Conservation (phyloP, 2,797 vertebrate genomes). For the Alca torda region DNA sequence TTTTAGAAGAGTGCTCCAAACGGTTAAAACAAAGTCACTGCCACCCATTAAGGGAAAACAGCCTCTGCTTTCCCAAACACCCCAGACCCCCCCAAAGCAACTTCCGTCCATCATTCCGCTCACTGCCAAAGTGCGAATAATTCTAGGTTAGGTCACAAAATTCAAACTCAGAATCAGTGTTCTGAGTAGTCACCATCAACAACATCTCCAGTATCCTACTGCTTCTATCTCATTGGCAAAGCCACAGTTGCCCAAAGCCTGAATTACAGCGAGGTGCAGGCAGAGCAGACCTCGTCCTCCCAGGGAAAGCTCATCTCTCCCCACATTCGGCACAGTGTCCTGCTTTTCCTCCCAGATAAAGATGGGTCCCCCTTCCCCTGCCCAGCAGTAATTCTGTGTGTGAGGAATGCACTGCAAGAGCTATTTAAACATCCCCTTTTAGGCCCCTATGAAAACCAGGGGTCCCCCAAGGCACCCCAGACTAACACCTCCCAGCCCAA, state of each 20-base stretch:
- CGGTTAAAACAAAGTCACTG: neutral
- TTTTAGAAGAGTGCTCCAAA: neutral
- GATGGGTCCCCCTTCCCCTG: neutral
- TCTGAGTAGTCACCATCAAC: neutral
- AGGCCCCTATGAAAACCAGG: neutral
- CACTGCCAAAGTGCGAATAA: accelerated
- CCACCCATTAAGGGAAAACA: neutral
- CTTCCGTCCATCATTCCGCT: neutral
- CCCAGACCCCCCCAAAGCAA: neutral
- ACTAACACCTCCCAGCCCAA: neutral
- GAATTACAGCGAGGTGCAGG: neutral
- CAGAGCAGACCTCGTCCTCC: neutral
- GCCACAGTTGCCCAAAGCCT: neutral
- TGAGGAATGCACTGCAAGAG: neutral
- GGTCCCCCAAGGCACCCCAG: neutral
- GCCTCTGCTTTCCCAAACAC: neutral
- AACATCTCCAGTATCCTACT: neutral
- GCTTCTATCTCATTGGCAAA: neutral
- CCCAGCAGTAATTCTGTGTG: neutral
- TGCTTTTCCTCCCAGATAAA: neutral
- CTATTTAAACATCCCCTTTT: neutral
- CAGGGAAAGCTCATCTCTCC: neutral
- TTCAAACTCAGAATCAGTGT: neutral
- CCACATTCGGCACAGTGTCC: neutral
- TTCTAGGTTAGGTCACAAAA: neutral